Conservation (phyloP, 2,888 invertebrate species). For the Lycophotia porphyrea region DNA sequence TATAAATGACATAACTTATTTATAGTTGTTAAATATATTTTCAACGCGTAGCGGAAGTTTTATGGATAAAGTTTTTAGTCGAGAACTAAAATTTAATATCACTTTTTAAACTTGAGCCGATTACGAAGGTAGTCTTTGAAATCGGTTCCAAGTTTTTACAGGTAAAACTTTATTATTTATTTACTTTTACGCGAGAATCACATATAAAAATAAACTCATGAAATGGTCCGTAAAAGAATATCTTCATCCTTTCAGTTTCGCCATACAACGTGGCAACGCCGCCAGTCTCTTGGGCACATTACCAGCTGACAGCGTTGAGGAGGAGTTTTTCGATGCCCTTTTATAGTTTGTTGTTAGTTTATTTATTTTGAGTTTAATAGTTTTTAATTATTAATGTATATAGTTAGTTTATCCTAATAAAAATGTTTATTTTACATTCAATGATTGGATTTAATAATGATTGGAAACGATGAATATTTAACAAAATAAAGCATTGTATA, state of each 20-base stretch:
- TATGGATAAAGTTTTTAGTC: constrained; percentile 45
- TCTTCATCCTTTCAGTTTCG: background rate
- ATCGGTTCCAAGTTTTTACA: constrained; percentile 20
- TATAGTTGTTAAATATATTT: constrained; percentile 49
- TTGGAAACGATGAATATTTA: too few species aligned
- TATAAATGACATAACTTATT: constrained; percentile 57
- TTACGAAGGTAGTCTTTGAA: constrained; percentile 40
- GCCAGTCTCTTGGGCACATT: too few species aligned
- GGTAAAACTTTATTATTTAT: constrained; percentile 31
- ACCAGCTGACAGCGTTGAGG: too few species aligned
- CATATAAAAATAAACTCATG: constrained; percentile 11
- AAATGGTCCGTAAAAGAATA: background rate
- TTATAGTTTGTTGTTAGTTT: too few species aligned
- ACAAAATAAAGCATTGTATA: background rate
- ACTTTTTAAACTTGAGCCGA: constrained; percentile 43
- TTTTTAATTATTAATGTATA: too few species aligned
- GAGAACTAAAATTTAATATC: constrained; percentile 51
- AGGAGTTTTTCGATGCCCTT: too few species aligned
- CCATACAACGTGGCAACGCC: too few species aligned
- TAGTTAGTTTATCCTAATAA: too few species aligned
- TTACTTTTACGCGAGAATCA: constrained; percentile 10
- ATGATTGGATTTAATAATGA: too few species aligned
- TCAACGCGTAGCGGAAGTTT: constrained; percentile 37
- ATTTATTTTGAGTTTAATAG: too few species aligned
- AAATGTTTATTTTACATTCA: too few species aligned